Percentiles rank a stretch among this genome's conserved stretches.
phyloP scores from a whole-genome alignment of 2,888 invertebrate species.

The Lypha dubia region DNA sequence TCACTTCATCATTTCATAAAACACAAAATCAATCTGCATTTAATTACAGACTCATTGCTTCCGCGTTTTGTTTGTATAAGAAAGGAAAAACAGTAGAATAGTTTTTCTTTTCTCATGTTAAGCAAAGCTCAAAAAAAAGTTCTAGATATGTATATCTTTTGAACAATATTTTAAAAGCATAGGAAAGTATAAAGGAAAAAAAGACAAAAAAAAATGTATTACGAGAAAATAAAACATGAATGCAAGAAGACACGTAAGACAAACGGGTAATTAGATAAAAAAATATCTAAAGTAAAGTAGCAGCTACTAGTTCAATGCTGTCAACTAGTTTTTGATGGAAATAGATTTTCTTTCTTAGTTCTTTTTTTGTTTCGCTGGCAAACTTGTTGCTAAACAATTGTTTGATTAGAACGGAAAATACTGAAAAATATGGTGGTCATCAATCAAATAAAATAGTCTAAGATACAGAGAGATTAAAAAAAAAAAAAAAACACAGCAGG shows the following conservation, averaged over 20 bases:
- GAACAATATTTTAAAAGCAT: neutral
- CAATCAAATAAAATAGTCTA: slow-evolving; percentile 63
- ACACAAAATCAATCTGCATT: slow-evolving; percentile 68
- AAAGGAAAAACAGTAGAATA: slow-evolving; percentile 6
- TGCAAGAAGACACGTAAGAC: neutral
- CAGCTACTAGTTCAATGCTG: slow-evolving; percentile 42
- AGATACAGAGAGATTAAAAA: slow-evolving; percentile 18
- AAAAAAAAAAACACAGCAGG: too few relatives aligned
- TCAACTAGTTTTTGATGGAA: slow-evolving; percentile 59
- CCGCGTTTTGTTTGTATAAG: slow-evolving; percentile 64
- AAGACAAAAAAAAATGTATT: too few relatives aligned
- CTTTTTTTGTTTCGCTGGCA: neutral
- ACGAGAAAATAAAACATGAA: neutral
- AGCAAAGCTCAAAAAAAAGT: neutral
- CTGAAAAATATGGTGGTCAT: slow-evolving; percentile 63
- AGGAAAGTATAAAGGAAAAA: neutral
- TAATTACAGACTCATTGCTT: slow-evolving; percentile 69
- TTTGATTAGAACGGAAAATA: slow-evolving; percentile 14
- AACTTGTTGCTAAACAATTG: slow-evolving; percentile 36
- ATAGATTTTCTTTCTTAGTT: neutral
- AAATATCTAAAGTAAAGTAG: slow-evolving; percentile 49
- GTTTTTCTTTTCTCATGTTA: slow-evolving; percentile 6
- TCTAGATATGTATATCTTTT: slow-evolving; percentile 1
- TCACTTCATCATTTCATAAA: slow-evolving; percentile 44
- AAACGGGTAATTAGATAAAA: slow-evolving; percentile 63